Percentiles rank a stretch among this genome's conserved stretches.
These are phyloP conservation scores for Rousettus madagascariensis DNA, from an alignment of 2,797 vertebrate genomes.

Conservation along the genomic window DNA sequence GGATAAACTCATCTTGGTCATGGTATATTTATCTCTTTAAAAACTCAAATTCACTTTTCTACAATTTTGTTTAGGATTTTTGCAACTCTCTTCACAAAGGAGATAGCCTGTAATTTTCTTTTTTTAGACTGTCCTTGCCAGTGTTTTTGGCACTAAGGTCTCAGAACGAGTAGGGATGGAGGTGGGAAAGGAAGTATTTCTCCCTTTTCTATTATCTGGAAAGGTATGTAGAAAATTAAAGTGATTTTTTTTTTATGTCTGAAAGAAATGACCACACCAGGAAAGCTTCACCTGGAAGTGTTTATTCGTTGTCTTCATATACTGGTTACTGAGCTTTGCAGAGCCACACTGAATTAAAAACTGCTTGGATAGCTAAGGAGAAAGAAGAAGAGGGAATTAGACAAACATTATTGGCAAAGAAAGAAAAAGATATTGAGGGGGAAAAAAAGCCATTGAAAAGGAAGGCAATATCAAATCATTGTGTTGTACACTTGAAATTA, in stretches of 20 bases:
- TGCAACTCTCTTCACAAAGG: neutral
- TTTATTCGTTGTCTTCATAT: neutral
- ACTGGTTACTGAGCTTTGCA: neutral
- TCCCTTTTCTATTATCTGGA: neutral
- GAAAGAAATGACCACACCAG: neutral
- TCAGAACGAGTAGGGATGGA: neutral
- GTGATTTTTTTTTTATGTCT: neutral
- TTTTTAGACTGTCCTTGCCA: neutral
- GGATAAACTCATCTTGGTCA: neutral
- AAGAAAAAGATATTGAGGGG: slow-evolving; percentile 93
- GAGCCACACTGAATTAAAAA: slow-evolving; percentile 84
- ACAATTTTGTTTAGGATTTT: neutral
- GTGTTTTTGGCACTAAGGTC: neutral
- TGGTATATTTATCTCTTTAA: neutral
- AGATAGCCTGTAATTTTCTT: neutral
- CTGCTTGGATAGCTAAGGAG: slow-evolving; percentile 89
- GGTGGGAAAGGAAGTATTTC: neutral
- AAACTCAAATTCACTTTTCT: neutral
- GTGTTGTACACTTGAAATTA: neutral
- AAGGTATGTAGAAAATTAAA: neutral
- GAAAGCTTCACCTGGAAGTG: neutral
- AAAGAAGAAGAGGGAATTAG: slow-evolving; percentile 90
- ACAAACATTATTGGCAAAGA: slow-evolving; percentile 89
- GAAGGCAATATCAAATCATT: slow-evolving; percentile 83
- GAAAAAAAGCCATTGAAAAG: slow-evolving; percentile 92